Percentiles rank a stretch among this genome's conserved stretches.
These are phyloP conservation scores for Andrena bicolor DNA, from an alignment of 2,888 invertebrate species.

Conservation along the genomic window DNA sequence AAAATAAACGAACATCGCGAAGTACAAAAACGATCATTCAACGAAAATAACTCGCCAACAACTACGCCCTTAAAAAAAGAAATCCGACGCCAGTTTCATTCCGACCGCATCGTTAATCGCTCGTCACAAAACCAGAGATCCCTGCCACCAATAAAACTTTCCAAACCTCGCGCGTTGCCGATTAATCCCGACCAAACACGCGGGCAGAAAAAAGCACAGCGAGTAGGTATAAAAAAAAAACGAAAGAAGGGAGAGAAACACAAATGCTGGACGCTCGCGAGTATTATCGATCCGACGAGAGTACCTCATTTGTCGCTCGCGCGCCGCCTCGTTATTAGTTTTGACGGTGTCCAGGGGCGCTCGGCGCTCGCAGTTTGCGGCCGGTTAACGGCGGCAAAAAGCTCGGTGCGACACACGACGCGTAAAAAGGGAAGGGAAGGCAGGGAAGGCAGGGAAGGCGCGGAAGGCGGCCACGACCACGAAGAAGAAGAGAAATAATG, in stretches of 20 bases:
- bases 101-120: conserved; percentile 19
- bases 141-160: conserved; percentile 11
- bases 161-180: conserved; percentile 4
- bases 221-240: not conserved
- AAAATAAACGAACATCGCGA: not conserved
- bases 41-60: not conserved
- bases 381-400: conserved; percentile 53
- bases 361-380: conserved; percentile 30
- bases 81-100: not conserved
- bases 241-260: not conserved
- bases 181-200: conserved; percentile 13
- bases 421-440: conserved; percentile 19
- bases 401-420: conserved; percentile 27
- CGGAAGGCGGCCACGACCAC: conserved; percentile 24
- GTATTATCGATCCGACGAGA: conserved; percentile 13
- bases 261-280: not conserved
- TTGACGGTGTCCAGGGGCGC: conserved; percentile 27
- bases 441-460: conserved; percentile 8
- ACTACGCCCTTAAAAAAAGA: not conserved
- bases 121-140: conserved; percentile 14
- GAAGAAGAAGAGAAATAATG: conserved; percentile 51
- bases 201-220: not conserved
- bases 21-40: not conserved
- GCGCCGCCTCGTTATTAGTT: conserved; percentile 32
- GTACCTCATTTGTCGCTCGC: conserved; percentile 30